Evolutionary conservation across 2,888 invertebrate species (phyloP).

Genomic region (Apotomis turbidana): DNA sequence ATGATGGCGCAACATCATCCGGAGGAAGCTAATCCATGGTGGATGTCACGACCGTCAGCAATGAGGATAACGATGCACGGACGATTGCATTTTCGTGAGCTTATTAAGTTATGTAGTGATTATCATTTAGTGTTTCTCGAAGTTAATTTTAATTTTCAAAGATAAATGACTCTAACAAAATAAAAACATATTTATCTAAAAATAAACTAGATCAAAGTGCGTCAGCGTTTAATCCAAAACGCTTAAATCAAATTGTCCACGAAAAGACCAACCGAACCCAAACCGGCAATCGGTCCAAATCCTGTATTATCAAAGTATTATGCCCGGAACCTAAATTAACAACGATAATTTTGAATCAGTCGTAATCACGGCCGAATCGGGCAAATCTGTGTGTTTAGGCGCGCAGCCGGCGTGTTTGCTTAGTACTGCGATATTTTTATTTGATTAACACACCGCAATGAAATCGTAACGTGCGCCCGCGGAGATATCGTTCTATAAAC

Average conservation of each 20-base stretch:
- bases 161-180: too few relatives aligned
- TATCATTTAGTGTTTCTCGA: too few relatives aligned
- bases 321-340: conserved; percentile 34
- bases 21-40: too few relatives aligned
- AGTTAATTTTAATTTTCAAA: too few relatives aligned
- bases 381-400: conserved; percentile 39
- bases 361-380: conserved; percentile 25
- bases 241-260: neutral
- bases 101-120: too few relatives aligned
- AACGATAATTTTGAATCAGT: conserved; percentile 39
- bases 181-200: too few relatives aligned
- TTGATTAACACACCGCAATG: conserved; percentile 32
- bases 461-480: conserved; percentile 1
- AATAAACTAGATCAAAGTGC: too few relatives aligned
- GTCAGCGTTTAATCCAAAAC: neutral
- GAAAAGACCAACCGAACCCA: neutral
- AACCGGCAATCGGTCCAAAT: conserved; percentile 9
- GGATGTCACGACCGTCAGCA: too few relatives aligned
- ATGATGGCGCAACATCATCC: too few relatives aligned
- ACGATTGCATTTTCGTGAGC: too few relatives aligned
- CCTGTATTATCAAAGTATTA: conserved; percentile 38
- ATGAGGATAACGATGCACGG: too few relatives aligned
- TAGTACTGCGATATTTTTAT: conserved; percentile 38
- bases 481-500: neutral
- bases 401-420: conserved; percentile 17